Evolutionary conservation across 2,888 invertebrate species (phyloP), one percentile per base, ranked within the genome.

Genomic region (Cerceris ruficornis): DNA sequence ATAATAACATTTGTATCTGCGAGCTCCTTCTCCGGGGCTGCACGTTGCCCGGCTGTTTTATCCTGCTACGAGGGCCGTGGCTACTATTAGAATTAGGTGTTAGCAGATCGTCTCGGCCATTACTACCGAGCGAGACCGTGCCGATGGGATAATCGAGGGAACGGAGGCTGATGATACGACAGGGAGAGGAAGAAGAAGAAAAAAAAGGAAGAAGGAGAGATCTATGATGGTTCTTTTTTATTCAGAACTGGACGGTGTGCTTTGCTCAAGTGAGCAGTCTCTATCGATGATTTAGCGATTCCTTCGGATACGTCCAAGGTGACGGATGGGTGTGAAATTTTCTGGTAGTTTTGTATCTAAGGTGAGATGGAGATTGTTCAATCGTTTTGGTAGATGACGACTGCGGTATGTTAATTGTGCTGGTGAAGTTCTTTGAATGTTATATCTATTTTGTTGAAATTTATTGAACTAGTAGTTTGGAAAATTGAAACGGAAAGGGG

Each of bases 1-100:
- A 73, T 85, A 86, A 86, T 86, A 86, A 86, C 85, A 85, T 86
- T 86, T 86, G 85, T 86, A 86, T 83, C 77, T 75, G 74, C 66
- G 81, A 80, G 39, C 75, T 59, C 69, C 71, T 78, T 80, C 64
- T 59, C 13, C 17, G 43, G n/a, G 39, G 14, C 54, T 75, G 73
- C 80, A 76, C 75, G 74, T 75, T 74, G 67, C 70, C 52, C 14
- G 49, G 41, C 39, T 42, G 58, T 74, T 80, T 82, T 72, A 67
- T 81, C 60, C 65, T 17, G 57, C 43, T 42, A 67, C 39, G 7
- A 41, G 42, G 42, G 49, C 15, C 60, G 43, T 52, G 59, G 17
- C 60, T 28, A 28, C 28, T 66, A 49, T 70, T 67, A 72, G 65
- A 80, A 76, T 61, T 57, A 17, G 14, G 42, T 13, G 46, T 14